Conservation (phyloP, 2,113 vertebrate species). For the Melanocharis versteri region DNA sequence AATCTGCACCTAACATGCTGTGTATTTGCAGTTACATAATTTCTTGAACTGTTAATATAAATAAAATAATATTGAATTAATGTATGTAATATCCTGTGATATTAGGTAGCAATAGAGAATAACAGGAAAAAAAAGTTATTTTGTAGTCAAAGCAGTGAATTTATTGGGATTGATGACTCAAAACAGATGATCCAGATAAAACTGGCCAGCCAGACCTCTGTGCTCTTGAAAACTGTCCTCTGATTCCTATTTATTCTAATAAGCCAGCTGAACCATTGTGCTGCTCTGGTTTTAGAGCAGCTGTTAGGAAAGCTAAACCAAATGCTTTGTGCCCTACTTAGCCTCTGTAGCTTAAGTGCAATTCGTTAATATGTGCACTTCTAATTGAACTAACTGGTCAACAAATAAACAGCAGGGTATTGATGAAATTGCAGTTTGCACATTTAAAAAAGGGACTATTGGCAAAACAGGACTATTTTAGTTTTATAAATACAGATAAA, state of each 20-base stretch:
- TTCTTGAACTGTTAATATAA: background rate
- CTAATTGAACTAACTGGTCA: constrained; percentile 32
- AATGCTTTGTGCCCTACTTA: background rate
- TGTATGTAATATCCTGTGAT: background rate
- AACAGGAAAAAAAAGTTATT: background rate
- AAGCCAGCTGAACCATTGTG: background rate
- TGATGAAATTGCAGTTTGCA: background rate
- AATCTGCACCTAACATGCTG: constrained; percentile 8
- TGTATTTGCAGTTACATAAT: background rate
- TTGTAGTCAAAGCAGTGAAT: background rate
- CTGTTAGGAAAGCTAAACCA: background rate
- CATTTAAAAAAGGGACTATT: background rate
- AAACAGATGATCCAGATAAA: background rate
- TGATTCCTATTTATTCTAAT: background rate
- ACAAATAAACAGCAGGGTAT: background rate
- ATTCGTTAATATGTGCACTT: constrained; percentile 13
- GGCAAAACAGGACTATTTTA: constrained; percentile 3
- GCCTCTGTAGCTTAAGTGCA: constrained; percentile 2
- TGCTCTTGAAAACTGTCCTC: background rate
- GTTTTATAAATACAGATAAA: background rate
- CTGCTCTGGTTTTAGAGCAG: background rate
- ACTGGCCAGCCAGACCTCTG: background rate
- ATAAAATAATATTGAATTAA: background rate
- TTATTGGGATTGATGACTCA: background rate
- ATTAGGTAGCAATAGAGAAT: background rate